Percentiles rank a stretch among this genome's conserved stretches.
phyloP scores from a whole-genome alignment of 2,797 vertebrate species.

The Potorous gilbertii region DNA sequence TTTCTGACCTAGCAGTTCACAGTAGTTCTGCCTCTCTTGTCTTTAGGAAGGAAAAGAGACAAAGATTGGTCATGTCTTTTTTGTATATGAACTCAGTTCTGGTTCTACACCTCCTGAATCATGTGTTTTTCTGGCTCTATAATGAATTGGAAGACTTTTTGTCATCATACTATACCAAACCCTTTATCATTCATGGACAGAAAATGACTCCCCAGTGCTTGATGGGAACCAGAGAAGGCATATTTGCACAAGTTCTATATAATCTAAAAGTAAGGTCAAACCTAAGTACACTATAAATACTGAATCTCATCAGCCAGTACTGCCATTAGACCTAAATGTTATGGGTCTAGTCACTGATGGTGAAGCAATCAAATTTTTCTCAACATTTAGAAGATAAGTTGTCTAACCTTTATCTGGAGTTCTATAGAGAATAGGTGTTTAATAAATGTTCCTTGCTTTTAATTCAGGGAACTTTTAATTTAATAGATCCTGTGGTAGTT shows the following conservation, averaged over 20 bases:
- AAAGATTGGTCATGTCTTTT: background rate
- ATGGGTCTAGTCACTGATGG: background rate
- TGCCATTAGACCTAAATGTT: background rate
- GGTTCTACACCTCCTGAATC: background rate
- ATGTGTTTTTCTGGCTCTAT: background rate
- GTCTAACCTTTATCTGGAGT: background rate
- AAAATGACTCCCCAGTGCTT: background rate
- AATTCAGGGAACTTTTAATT: background rate
- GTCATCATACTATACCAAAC: background rate
- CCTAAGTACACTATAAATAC: background rate
- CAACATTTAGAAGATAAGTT: background rate
- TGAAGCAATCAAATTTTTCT: background rate
- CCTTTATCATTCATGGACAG: background rate
- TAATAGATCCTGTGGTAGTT: background rate
- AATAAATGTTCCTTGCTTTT: background rate
- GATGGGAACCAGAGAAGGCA: background rate
- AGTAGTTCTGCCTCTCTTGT: background rate
- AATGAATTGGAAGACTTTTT: background rate
- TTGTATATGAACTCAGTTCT: background rate
- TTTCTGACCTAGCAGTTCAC: background rate
- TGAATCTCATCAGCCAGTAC: background rate
- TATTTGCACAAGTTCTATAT: background rate
- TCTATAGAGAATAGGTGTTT: background rate
- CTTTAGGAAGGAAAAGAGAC: background rate
- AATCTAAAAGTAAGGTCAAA: background rate